Evolutionary conservation across 1,140 invertebrate species (phyloP).

Genomic region (Hermetia illucens): DNA sequence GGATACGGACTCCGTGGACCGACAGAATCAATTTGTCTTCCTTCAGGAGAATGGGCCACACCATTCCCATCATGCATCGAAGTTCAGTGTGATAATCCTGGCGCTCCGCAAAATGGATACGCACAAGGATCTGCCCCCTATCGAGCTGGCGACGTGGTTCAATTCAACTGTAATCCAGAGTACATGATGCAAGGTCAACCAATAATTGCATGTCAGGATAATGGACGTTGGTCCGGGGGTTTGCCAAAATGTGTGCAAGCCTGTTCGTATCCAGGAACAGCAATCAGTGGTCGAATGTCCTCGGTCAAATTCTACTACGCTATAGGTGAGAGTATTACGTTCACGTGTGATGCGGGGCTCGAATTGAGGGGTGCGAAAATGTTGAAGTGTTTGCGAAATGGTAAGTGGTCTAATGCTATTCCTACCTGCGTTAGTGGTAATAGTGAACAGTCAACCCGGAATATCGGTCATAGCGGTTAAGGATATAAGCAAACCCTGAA

Average conservation of each 20-base stretch:
- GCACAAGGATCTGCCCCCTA: slow-evolving; percentile 56
- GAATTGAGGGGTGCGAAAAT: slow-evolving; percentile 56
- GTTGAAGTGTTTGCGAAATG: slow-evolving; percentile 60
- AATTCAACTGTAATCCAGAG: slow-evolving; percentile 73
- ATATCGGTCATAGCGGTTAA: too few relatives aligned
- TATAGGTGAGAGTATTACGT: slow-evolving; percentile 71
- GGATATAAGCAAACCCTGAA: too few relatives aligned
- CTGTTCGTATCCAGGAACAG: slow-evolving; percentile 72
- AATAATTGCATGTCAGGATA: slow-evolving; percentile 75
- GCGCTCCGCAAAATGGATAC: slow-evolving; percentile 58
- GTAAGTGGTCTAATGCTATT: slow-evolving; percentile 73
- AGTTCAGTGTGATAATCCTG: slow-evolving; percentile 57
- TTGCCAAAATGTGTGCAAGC: slow-evolving; percentile 73
- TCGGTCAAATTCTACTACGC: slow-evolving; percentile 75
- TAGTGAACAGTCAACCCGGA: too few relatives aligned
- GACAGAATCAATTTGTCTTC: slow-evolving; percentile 56
- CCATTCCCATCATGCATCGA: slow-evolving; percentile 62
- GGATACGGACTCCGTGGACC: slow-evolving; percentile 65
- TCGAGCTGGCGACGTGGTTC: slow-evolving; percentile 66
- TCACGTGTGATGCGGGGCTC: slow-evolving; percentile 66
- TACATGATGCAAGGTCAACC: slow-evolving; percentile 77
- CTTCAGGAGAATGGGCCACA: slow-evolving; percentile 64
- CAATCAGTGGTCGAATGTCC: slow-evolving; percentile 69
- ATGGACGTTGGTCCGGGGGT: slow-evolving; percentile 70
- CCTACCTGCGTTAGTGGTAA: slow-evolving; percentile 45